These are phyloP conservation scores for Caenorhabditis doughertyi DNA, from an alignment of 2,888 invertebrate genomes.

Conservation along the genomic window DNA sequence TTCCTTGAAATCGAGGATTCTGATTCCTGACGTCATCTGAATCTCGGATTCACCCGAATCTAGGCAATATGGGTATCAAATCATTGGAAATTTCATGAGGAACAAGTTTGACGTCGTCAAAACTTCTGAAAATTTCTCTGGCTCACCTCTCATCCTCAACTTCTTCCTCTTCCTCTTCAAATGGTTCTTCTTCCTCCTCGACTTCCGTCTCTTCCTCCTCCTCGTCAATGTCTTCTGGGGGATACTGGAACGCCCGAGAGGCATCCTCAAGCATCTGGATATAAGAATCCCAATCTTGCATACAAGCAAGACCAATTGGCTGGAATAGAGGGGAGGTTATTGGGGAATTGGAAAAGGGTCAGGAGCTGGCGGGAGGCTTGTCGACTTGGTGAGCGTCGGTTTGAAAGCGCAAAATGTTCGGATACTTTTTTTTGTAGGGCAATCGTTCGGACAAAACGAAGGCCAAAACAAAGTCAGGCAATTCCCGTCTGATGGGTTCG, in stretches of 20 bases:
- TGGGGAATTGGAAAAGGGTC: too few relatives aligned
- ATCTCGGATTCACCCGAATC: too few relatives aligned
- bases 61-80: too few relatives aligned
- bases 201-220: conserved; percentile 27
- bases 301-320: conserved; percentile 80
- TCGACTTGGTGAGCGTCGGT: neutral
- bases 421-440: too few relatives aligned
- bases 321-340: conserved; percentile 60
- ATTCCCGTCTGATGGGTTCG: too few relatives aligned
- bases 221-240: conserved; percentile 49
- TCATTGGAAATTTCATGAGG: too few relatives aligned
- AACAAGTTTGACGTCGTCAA: too few relatives aligned
- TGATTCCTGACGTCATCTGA: conserved; percentile 9
- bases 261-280: conserved; percentile 79
- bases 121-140: too few relatives aligned
- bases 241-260: conserved; percentile 51
- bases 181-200: conserved; percentile 44
- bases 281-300: conserved; percentile 82
- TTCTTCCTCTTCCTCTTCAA: conserved; percentile 48
- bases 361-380: neutral
- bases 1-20: too few relatives aligned
- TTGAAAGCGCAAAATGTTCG: too few relatives aligned
- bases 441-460: too few relatives aligned
- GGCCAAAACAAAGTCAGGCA: too few relatives aligned
- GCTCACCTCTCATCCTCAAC: conserved; percentile 47